These are phyloP conservation scores for Harpagoxenus sublaevis DNA, from an alignment of 2,888 invertebrate species.

Conservation along the genomic window DNA sequence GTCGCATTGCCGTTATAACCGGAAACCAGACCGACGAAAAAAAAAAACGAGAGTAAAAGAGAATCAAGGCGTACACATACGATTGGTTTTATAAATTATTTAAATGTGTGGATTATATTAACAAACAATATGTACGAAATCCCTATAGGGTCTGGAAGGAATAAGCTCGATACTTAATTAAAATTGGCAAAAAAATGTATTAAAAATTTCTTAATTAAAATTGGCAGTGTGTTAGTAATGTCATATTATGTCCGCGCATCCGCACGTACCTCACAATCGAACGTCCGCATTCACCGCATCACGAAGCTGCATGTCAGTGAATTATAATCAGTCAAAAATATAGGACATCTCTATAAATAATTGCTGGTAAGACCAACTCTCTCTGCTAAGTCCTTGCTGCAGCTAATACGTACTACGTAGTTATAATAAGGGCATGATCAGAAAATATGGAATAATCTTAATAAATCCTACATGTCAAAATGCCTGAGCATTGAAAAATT, in stretches of 20 bases:
- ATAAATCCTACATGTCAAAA: neutral
- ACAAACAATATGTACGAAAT: constrained; percentile 59
- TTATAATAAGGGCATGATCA: neutral
- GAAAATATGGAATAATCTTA: neutral
- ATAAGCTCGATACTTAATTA: constrained; percentile 74
- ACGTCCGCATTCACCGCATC: neutral
- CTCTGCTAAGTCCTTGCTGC: neutral
- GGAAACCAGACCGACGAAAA: constrained; percentile 22
- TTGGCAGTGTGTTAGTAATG: constrained; percentile 69
- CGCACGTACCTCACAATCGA: neutral
- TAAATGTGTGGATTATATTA: constrained; percentile 43
- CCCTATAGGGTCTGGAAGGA: constrained; percentile 60
- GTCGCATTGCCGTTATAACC: constrained; percentile 32
- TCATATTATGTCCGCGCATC: constrained; percentile 6
- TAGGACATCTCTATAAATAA: neutral
- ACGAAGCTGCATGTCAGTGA: neutral
- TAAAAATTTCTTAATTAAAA: constrained; percentile 74
- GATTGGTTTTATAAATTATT: constrained; percentile 11
- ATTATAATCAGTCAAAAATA: constrained; percentile 4
- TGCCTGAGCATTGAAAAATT: neutral
- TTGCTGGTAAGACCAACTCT: neutral
- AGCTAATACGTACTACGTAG: neutral
- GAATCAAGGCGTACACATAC: neutral
- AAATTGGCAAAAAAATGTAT: constrained; percentile 68
- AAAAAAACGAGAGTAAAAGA: constrained; percentile 28